Evolutionary conservation across 2,113 vertebrate genomes (phyloP), one percentile per base, ranked within the genome.

Genomic region (Elgaria multicarinata): DNA sequence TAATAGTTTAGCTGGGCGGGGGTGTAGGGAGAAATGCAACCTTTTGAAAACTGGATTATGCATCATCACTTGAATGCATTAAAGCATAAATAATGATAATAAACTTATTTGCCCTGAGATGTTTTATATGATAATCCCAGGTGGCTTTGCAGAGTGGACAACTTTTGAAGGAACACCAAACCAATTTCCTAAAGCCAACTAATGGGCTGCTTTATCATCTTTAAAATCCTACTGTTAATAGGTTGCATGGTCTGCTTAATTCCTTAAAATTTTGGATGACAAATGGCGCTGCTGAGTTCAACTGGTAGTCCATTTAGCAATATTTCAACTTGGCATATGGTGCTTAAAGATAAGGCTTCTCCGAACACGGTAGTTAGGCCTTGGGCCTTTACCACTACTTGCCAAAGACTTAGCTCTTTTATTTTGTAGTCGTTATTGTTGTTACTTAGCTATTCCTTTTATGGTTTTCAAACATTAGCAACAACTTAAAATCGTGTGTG

Each of bases 141-240:
- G 26, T 87, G 2, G 2, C 20, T 53, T 92, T 94, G 55, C 67
- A 77, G 80, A 90, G 7, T 72, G n/a, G 64, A 22, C 1, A 5
- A 7, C 77, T 91, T 50, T 76, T 42, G 79, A 89, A 82, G 58
- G 0, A 1, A 4, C 26, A 0, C 31, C 50, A 20, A 24, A 13
- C 0, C 0, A 83, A 3, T 8, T 81, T 39, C 62, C 76, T 58
- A 90, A 91, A 93, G 7, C 3, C 24, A 88, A 24, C 69, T 75
- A 91, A n/a, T 33, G 39, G 33, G 83, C 74, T 83, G 74, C 42
- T 81, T 86, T 80, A 90, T 64, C 12, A 46, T 81, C 53, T 90
- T 74, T 74, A 50, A 26, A 31, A 50, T 74, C 77, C 64, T 31
- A 74, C 66, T 28, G 53, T 50, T 77, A 66, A 87, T 46, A 87